Evolutionary conservation across 1,140 invertebrate species (phyloP).

Genomic region (Calephelis nemesis): DNA sequence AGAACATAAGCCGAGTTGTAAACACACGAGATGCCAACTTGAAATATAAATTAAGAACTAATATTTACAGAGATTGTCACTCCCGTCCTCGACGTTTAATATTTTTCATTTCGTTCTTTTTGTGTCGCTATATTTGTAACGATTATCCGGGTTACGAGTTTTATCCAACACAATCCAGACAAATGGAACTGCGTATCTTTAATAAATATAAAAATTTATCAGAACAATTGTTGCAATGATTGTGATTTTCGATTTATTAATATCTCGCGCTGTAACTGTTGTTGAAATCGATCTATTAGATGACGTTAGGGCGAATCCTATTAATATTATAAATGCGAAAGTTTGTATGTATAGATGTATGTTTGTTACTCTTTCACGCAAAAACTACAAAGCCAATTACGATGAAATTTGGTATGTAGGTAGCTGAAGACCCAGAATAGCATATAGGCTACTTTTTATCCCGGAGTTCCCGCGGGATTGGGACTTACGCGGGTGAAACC

Average conservation of each 20-base stretch:
- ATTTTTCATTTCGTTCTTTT: slow-evolving; percentile 41
- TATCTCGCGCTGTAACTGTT: slow-evolving; percentile 26
- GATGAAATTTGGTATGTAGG: too few relatives aligned
- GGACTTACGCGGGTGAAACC: too few relatives aligned
- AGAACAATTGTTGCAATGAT: slow-evolving; percentile 31
- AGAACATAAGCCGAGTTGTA: too few relatives aligned
- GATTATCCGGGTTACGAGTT: slow-evolving; percentile 43
- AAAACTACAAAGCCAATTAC: too few relatives aligned
- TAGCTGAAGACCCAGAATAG: too few relatives aligned
- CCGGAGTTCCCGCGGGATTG: too few relatives aligned
- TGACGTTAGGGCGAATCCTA: background rate
- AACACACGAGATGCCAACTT: background rate
- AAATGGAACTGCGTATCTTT: slow-evolving; percentile 43
- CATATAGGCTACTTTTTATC: too few relatives aligned
- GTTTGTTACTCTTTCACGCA: too few relatives aligned
- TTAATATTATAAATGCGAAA: background rate
- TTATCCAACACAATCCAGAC: slow-evolving; percentile 41
- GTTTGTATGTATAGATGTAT: too few relatives aligned
- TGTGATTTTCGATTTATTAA: slow-evolving; percentile 37
- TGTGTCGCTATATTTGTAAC: slow-evolving; percentile 44
- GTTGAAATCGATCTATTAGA: background rate
- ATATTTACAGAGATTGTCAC: slow-evolving; percentile 19
- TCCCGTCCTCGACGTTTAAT: slow-evolving; percentile 26
- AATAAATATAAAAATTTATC: slow-evolving; percentile 53
- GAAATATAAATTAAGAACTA: slow-evolving; percentile 11